These are phyloP conservation scores for Siniperca obscura DNA, from an alignment of 2,797 vertebrate species.

Conservation along the genomic window DNA sequence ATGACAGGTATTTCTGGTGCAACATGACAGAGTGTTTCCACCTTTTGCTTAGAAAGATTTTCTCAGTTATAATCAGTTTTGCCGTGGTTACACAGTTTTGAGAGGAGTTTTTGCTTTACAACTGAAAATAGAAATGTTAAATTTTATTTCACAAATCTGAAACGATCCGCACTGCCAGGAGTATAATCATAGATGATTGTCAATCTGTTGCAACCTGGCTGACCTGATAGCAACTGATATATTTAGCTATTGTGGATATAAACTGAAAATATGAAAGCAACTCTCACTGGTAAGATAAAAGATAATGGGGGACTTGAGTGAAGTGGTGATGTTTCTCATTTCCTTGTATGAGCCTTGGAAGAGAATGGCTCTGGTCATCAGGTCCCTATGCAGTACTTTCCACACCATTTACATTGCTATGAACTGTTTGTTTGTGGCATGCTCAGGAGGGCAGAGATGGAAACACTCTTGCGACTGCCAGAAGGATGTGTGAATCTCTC, in stretches of 20 bases:
- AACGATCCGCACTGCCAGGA: conserved; percentile 52
- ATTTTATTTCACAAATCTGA: conserved; percentile 69
- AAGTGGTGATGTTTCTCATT: conserved; percentile 76
- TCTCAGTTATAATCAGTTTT: conserved; percentile 69
- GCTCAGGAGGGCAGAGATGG: conserved; percentile 78
- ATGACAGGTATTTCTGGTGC: conserved; percentile 77
- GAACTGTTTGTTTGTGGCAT: conserved; percentile 79
- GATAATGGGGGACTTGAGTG: conserved; percentile 73
- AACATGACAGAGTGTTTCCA: conserved; percentile 73
- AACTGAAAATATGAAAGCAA: conserved; percentile 72
- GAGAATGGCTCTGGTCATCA: conserved; percentile 77
- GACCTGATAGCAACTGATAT: conserved; percentile 74
- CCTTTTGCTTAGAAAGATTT: conserved; percentile 65
- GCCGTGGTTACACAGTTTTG: conserved; percentile 60
- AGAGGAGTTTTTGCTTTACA: conserved; percentile 57
- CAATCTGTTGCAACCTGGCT: conserved; percentile 68
- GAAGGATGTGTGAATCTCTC: conserved; percentile 69
- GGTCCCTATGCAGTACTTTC: conserved; percentile 79
- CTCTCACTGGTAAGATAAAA: conserved; percentile 77
- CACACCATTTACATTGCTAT: conserved; percentile 83
- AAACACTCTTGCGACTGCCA: conserved; percentile 73
- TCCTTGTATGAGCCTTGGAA: conserved; percentile 66
- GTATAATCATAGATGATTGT: conserved; percentile 75
- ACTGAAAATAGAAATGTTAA: conserved; percentile 77
- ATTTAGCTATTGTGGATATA: conserved; percentile 76